Base-by-base conservation (phyloP, 2,113 vertebrate genomes). In the Aix galericulata region DNA sequence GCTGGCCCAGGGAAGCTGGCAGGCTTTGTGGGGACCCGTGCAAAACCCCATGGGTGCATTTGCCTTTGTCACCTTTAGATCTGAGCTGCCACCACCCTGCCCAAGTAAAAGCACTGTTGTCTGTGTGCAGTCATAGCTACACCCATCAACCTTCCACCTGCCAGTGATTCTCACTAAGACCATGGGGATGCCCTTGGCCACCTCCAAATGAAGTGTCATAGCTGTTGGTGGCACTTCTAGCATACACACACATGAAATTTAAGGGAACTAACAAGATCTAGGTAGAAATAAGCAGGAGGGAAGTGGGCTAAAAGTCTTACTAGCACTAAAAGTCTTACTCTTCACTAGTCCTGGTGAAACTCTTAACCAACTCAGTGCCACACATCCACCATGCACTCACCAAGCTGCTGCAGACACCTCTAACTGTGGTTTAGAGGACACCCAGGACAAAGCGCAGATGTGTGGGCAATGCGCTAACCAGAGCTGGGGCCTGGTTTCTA, bases 401-500 rank as follows among this genome's bases (percentile, higher is more conserved):
- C 44, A 72, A 38, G 10, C 16, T 69, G 63, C 40, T 2, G 3
- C 0, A 0, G 31, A 71, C 16, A 34, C 17, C 31, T 60, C 40
- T 95, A 63, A 48, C 13, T 13, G 38, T 0, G 0, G 10, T 44
- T 79, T 69, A 46, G 36, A 27, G 71, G 32, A 46, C 9, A 42
- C 17, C 67, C 46, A 84, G 53, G 27, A 10, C 32, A 76, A 73
- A 93, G 44, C 6, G 62, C 29, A 36, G 26, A 29, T 34, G 75
- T 82, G 20, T 0, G 1, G 9, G 14, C 56, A 64, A 23, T 21
- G 17, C 5, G 16, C 9, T 48, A 58, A 58, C 16, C 58, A 64
- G 63, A 22, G 18, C 5, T 32, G 27, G n/a, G 44, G 15, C 38
- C 26, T 0, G 0, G 25, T 91, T 91, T 63, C 79, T 80, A 58